phyloP scores from a whole-genome alignment of 2,113 vertebrate species.

The Vimba vimba region DNA sequence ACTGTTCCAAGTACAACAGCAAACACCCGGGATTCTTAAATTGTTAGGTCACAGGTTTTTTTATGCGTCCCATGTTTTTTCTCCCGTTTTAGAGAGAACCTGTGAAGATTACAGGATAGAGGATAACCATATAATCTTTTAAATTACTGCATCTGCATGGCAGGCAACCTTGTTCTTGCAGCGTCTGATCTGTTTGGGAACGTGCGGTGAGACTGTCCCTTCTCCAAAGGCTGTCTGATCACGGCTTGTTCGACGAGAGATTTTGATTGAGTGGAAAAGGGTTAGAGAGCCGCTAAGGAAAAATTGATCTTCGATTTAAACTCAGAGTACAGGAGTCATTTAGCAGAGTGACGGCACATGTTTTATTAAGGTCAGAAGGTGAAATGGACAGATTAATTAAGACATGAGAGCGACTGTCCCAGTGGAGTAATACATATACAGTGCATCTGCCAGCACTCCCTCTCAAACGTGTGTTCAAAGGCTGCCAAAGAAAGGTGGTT shows the following conservation, averaged over 20 bases:
- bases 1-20: constrained; percentile 59
- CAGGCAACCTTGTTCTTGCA: constrained; percentile 58
- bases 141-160: constrained; percentile 66
- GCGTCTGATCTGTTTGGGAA: constrained; percentile 58
- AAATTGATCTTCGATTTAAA: constrained; percentile 42
- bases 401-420: constrained; percentile 17
- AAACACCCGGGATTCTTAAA: constrained; percentile 68
- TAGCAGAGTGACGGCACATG: neutral
- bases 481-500: neutral
- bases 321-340: constrained; percentile 30
- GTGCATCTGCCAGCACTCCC: neutral
- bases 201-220: constrained; percentile 48
- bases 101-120: constrained; percentile 69
- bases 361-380: constrained; percentile 40
- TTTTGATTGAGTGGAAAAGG: constrained; percentile 44
- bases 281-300: constrained; percentile 27
- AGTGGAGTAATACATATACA: constrained; percentile 31
- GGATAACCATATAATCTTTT: constrained; percentile 70
- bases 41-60: constrained; percentile 68
- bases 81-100: constrained; percentile 56
- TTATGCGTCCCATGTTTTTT: constrained; percentile 54
- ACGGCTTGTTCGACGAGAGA: constrained; percentile 25
- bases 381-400: constrained; percentile 29
- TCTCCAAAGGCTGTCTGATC: constrained; percentile 37
- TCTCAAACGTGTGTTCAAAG: neutral